These are phyloP conservation scores for Scolanthus callimorphus DNA, from an alignment of 92 coral and sea anemone species.

Conservation along the genomic window DNA sequence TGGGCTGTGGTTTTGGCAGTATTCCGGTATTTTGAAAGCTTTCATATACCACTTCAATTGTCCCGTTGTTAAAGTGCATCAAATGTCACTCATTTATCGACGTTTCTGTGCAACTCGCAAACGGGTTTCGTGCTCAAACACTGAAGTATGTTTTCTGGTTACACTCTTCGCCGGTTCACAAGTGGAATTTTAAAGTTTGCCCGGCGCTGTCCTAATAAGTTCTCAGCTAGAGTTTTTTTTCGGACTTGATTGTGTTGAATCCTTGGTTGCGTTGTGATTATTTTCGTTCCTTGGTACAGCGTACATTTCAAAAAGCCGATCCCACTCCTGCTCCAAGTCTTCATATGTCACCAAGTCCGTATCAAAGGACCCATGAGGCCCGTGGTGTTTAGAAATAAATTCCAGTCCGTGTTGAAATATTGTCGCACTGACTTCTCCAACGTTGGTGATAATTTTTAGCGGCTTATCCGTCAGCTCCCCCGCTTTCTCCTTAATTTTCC, in stretches of 20 bases:
- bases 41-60: no score
- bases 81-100: no score
- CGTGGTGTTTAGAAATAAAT: constrained; percentile 66
- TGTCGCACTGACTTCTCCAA: constrained; percentile 77
- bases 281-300: constrained; percentile 30
- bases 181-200: no score
- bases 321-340: constrained; percentile 82
- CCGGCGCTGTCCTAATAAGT: no score
- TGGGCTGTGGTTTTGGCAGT: no score
- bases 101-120: no score
- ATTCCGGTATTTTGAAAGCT: no score
- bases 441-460: constrained; percentile 61
- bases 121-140: no score
- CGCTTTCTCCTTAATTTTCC: constrained; percentile 63
- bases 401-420: constrained; percentile 71
- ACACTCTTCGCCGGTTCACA: no score
- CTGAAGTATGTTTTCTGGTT: no score
- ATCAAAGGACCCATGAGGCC: constrained; percentile 84
- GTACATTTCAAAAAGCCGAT: constrained; percentile 54
- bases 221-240: neutral
- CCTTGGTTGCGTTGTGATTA: constrained; percentile 28
- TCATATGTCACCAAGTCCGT: constrained; percentile 68
- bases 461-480: constrained; percentile 86
- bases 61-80: no score
- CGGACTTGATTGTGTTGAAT: neutral